Conservation (phyloP, 2,888 invertebrate genomes). For the Parascotia fuliginaria region DNA sequence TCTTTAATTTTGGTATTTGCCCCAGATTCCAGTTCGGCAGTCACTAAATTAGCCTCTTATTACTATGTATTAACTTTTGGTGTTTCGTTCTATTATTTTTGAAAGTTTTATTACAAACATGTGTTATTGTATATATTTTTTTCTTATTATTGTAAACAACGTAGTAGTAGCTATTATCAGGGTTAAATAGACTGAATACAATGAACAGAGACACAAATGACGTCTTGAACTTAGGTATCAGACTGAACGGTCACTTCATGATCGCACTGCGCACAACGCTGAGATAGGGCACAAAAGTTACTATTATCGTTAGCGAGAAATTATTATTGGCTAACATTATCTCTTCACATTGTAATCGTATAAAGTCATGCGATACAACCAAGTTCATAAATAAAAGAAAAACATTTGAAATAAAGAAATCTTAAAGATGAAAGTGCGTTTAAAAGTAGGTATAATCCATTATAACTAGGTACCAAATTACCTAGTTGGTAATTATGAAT, state of each 20-base stretch:
- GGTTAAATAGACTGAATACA: slow-evolving; percentile 17
- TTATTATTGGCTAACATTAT: slow-evolving; percentile 1
- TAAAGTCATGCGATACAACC: slow-evolving; percentile 21
- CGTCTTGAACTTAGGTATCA: slow-evolving; percentile 42
- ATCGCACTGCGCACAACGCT: slow-evolving; percentile 19
- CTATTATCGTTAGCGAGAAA: slow-evolving; percentile 18
- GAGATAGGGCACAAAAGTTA: background rate
- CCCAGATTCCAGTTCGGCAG: slow-evolving; percentile 19
- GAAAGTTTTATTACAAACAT: background rate
- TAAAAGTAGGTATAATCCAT: too few relatives aligned
- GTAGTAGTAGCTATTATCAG: slow-evolving; percentile 14
- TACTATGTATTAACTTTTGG: too few relatives aligned
- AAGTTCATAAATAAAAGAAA: too few relatives aligned
- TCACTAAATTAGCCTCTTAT: too few relatives aligned
- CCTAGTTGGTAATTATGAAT: too few relatives aligned
- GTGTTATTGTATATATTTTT: background rate
- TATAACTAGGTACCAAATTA: too few relatives aligned
- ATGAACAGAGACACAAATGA: slow-evolving; percentile 35
- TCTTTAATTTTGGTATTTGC: slow-evolving; percentile 23
- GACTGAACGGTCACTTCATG: slow-evolving; percentile 22
- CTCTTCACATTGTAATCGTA: slow-evolving; percentile 9
- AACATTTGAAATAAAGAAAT: too few relatives aligned
- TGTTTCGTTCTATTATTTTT: background rate
- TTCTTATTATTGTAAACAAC: slow-evolving; percentile 13
- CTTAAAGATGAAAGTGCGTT: too few relatives aligned